These are phyloP conservation scores for Serranus cabrilla DNA, from an alignment of 2,797 vertebrate species.

Conservation along the genomic window DNA sequence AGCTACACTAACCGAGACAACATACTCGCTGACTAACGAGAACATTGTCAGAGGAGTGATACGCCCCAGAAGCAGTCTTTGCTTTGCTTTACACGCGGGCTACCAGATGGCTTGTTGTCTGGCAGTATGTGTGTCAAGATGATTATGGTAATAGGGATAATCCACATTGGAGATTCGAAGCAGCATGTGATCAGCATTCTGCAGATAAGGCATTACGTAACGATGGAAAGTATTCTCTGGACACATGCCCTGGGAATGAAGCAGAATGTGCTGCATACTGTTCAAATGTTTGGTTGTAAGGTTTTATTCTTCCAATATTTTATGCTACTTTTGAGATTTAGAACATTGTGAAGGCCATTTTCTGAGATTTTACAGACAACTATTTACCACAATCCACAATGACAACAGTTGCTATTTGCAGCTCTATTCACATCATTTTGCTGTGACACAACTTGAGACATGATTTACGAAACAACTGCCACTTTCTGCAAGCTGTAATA, in stretches of 20 bases:
- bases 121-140: slow-evolving; percentile 42
- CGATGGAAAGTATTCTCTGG: not conserved
- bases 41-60: not conserved
- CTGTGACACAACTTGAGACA: too few relatives aligned
- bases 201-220: slow-evolving; percentile 54
- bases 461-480: not conserved
- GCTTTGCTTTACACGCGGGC: not conserved
- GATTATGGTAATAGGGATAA: slow-evolving; percentile 60
- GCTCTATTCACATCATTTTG: too few relatives aligned
- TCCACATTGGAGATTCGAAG: slow-evolving; percentile 40
- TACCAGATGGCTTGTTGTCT: slow-evolving; percentile 30
- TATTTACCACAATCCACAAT: too few relatives aligned
- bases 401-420: too few relatives aligned
- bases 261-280: not conserved
- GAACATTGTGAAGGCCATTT: too few relatives aligned
- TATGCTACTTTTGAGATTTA: too few relatives aligned
- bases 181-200: slow-evolving; percentile 45
- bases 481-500: not conserved
- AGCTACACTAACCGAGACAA: not conserved
- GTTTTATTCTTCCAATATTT: too few relatives aligned
- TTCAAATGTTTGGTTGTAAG: not conserved
- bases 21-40: slow-evolving; percentile 5
- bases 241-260: slow-evolving; percentile 11
- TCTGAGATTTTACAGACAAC: too few relatives aligned
- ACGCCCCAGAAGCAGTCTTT: not conserved